Evolutionary conservation across 2,113 vertebrate species (phyloP).

Genomic region (Austrofundulus limnaeus): DNA sequence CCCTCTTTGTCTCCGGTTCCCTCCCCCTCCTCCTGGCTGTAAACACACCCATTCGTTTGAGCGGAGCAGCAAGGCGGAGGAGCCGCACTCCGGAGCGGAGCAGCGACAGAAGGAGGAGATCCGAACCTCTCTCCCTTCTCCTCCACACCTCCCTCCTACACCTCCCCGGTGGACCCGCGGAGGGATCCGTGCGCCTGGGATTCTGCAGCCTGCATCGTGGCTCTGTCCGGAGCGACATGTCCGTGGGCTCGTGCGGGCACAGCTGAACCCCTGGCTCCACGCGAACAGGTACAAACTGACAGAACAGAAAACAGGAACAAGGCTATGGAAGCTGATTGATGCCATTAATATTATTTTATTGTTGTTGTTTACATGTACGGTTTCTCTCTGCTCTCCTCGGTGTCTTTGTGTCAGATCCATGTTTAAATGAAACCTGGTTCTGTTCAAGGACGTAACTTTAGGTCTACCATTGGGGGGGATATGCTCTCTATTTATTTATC

Average conservation of each 20-base stretch:
- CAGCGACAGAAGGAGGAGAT: slow-evolving; percentile 11
- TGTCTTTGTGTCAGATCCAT: slow-evolving; percentile 2
- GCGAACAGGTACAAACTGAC: slow-evolving; percentile 70
- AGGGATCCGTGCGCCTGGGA: background rate
- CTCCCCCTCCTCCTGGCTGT: slow-evolving; percentile 40
- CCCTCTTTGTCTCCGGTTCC: slow-evolving; percentile 39
- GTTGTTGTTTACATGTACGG: background rate
- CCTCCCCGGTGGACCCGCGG: background rate
- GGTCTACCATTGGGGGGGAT: no score
- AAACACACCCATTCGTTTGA: slow-evolving; percentile 72
- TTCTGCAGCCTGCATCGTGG: slow-evolving; percentile 62
- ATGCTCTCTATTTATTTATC: background rate
- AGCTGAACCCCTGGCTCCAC: slow-evolving; percentile 76
- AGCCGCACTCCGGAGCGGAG: slow-evolving; percentile 33
- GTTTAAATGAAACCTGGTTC: slow-evolving; percentile 7
- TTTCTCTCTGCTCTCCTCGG: slow-evolving; percentile 5
- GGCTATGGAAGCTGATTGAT: slow-evolving; percentile 7
- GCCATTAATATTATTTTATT: background rate
- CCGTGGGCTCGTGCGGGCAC: slow-evolving; percentile 59
- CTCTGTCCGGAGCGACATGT: slow-evolving; percentile 74
- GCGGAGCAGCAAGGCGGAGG: slow-evolving; percentile 39
- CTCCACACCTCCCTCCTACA: background rate
- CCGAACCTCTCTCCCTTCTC: slow-evolving; percentile 1
- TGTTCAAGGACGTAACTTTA: no score
- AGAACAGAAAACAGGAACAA: slow-evolving; percentile 12